Percentiles rank a stretch among this genome's conserved stretches.
Evolutionary conservation across 2,113 vertebrate genomes (phyloP).

Genomic region (Picathartes gymnocephalus): DNA sequence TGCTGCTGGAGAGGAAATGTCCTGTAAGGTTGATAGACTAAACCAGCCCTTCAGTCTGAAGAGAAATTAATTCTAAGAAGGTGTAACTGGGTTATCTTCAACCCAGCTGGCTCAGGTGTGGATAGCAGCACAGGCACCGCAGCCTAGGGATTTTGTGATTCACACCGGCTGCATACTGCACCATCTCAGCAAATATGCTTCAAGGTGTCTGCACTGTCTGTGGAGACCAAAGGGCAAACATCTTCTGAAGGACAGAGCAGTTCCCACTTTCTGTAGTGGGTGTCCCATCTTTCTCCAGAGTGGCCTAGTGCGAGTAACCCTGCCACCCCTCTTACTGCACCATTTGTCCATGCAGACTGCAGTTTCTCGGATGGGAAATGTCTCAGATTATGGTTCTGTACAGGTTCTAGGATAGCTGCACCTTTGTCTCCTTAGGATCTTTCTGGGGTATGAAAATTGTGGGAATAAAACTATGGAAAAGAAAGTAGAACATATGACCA

Average conservation of each 20-base stretch:
- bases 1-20: neutral
- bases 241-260: neutral
- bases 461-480: neutral
- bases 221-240: neutral
- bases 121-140: neutral
- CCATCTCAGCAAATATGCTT: neutral
- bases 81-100: neutral
- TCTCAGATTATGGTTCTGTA: neutral
- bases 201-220: neutral
- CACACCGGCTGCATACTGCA: neutral
- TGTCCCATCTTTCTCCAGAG: neutral
- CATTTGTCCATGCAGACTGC: neutral
- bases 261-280: neutral
- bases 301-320: neutral
- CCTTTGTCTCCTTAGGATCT: neutral
- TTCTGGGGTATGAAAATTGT: neutral
- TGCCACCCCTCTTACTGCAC: neutral
- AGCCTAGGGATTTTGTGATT: neutral
- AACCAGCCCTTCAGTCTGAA: neutral
- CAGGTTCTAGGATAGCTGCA: fast-evolving
- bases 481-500: neutral
- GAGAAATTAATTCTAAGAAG: neutral
- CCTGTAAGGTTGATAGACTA: neutral
- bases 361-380: neutral
- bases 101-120: neutral